Percentiles rank a stretch among this genome's conserved stretches.
Evolutionary conservation across 2,888 invertebrate genomes (phyloP).

Genomic region (Deilephila elpenor): DNA sequence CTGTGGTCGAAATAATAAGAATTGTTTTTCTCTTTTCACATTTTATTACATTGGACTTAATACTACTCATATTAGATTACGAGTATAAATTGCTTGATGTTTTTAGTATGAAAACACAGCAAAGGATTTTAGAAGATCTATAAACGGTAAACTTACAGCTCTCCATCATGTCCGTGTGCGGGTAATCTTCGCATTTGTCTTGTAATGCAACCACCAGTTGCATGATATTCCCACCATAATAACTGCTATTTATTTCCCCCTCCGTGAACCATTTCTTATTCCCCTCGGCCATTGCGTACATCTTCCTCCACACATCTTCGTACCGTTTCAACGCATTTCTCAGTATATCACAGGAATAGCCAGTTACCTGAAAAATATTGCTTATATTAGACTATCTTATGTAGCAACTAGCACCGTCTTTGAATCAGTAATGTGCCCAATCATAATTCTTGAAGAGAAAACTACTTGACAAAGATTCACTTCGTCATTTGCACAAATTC

Average conservation of each 20-base stretch:
- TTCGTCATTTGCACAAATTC: no score
- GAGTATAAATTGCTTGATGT: no score
- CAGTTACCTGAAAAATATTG: conserved; percentile 38
- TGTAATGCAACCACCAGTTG: conserved; percentile 83
- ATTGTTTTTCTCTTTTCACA: no score
- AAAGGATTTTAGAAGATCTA: no score
- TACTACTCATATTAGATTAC: no score
- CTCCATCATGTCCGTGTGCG: conserved; percentile 89
- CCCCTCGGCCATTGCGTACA: conserved; percentile 36
- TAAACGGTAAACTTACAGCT: conserved; percentile 84
- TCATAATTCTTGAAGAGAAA: no score
- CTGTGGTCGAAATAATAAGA: no score
- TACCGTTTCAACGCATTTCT: conserved; percentile 48
- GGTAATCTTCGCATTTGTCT: conserved; percentile 86
- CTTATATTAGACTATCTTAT: background rate
- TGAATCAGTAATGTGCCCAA: no score
- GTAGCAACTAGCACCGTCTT: no score
- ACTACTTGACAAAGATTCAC: no score
- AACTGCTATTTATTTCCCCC: background rate
- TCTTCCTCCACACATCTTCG: conserved; percentile 32
- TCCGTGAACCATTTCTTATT: conserved; percentile 11
- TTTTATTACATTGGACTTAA: no score
- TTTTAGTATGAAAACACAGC: no score
- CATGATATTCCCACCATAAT: conserved; percentile 12
- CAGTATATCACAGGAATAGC: conserved; percentile 82